Evolutionary conservation across 2,113 vertebrate genomes (phyloP).

Genomic region (Ardeotis arabs): DNA sequence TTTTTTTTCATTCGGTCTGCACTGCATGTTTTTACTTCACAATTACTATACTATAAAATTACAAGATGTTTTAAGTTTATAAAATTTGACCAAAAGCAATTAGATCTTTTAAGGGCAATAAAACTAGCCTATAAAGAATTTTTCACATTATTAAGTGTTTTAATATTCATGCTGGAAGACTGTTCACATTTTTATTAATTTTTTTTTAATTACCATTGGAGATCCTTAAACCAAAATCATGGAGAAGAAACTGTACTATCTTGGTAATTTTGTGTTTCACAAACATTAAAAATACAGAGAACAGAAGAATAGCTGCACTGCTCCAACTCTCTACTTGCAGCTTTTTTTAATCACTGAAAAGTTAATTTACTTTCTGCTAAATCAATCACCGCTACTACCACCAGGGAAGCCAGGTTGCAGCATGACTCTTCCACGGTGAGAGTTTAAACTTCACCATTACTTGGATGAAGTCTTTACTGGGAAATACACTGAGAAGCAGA

Average conservation of each 20-base stretch:
- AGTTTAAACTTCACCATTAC: neutral
- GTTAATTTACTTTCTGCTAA: slow-evolving; percentile 34
- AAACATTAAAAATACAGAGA: neutral
- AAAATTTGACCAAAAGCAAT: neutral
- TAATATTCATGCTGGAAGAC: neutral
- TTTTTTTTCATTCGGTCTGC: neutral
- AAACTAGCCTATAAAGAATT: neutral
- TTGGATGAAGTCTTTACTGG: slow-evolving; percentile 5
- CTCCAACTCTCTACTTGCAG: neutral
- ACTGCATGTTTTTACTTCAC: neutral
- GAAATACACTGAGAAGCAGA: neutral
- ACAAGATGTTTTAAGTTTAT: neutral
- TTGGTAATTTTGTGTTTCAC: neutral
- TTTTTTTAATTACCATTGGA: neutral
- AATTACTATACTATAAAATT: neutral
- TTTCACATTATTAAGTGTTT: neutral
- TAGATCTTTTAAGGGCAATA: neutral
- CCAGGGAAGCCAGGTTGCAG: slow-evolving; percentile 14
- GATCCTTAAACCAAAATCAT: neutral
- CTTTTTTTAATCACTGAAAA: slow-evolving; percentile 2
- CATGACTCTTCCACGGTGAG: neutral
- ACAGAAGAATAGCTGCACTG: neutral
- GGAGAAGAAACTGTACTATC: neutral
- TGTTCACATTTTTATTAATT: neutral
- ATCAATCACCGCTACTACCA: neutral